A percentile compares a stretch with the other conserved stretches of the same genome.
These are phyloP conservation scores for Mionectes macconnelli DNA, from an alignment of 2,113 vertebrate species.

Conservation along the genomic window DNA sequence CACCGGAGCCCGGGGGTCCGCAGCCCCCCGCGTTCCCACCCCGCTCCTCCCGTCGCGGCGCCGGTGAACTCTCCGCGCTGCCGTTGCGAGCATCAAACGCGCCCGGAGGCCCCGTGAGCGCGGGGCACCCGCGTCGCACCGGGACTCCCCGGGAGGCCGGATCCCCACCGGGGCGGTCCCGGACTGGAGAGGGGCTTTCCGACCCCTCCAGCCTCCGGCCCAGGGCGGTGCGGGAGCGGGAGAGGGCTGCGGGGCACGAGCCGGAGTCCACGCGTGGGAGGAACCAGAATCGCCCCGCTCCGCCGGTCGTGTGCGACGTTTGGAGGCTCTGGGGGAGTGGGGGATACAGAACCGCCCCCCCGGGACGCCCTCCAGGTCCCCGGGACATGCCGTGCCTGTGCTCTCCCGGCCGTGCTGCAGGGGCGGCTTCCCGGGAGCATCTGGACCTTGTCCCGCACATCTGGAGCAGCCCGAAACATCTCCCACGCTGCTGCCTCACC, in stretches of 20 bases:
- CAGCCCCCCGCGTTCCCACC: background rate
- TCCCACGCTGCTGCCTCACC: background rate
- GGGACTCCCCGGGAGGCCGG: background rate
- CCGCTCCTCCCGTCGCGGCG: background rate
- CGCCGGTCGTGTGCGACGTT: background rate
- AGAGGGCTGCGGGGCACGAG: background rate
- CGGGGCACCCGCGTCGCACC: background rate
- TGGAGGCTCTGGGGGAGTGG: background rate
- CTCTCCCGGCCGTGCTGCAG: background rate
- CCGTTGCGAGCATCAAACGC: background rate
- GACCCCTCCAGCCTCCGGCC: accelerated
- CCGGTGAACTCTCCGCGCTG: background rate
- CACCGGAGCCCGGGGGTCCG: background rate
- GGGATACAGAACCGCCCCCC: background rate
- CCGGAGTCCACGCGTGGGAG: background rate
- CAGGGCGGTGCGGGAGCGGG: background rate
- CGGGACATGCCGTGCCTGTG: background rate
- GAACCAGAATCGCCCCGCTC: background rate
- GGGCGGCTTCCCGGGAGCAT: background rate
- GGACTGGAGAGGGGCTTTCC: background rate
- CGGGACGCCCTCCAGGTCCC: background rate
- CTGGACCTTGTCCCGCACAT: background rate
- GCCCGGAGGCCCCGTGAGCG: too few species aligned
- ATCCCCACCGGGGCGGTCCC: background rate
- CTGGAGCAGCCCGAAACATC: background rate